Conservation (phyloP, 2,888 invertebrate species). For the Anodontia alba region DNA sequence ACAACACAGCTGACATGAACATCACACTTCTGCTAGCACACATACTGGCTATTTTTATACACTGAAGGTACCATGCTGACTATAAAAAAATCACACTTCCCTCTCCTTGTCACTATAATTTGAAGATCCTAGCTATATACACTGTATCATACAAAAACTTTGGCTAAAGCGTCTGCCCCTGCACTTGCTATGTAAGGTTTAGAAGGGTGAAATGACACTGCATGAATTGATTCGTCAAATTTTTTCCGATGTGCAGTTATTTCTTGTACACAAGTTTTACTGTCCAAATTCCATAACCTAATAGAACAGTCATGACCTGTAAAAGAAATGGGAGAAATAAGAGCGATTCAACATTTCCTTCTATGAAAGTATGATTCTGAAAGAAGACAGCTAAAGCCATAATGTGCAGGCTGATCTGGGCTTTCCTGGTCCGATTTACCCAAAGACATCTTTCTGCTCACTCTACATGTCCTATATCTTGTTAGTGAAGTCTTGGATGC, state of each 20-base stretch:
- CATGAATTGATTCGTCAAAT: slow-evolving; percentile 99
- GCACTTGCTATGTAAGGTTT: slow-evolving; percentile 99
- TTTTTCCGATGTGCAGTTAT: slow-evolving; percentile 99
- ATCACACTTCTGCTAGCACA: slow-evolving; percentile 12
- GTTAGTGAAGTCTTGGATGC: no score
- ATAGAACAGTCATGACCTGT: slow-evolving; percentile 88
- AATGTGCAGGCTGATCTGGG: no score
- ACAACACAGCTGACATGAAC: no score
- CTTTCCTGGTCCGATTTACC: no score
- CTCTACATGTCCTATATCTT: no score
- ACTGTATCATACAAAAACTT: slow-evolving; percentile 91
- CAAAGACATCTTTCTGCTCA: no score
- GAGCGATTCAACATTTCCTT: neutral
- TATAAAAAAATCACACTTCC: neutral
- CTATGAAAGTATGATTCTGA: no score
- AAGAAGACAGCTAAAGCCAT: no score
- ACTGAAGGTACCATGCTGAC: neutral
- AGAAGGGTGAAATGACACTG: slow-evolving; percentile 99
- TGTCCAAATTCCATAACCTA: slow-evolving; percentile 89
- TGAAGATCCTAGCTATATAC: slow-evolving; percentile 61
- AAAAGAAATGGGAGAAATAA: slow-evolving; percentile 43
- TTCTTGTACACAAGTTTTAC: slow-evolving; percentile 99
- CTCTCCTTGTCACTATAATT: slow-evolving; percentile 37
- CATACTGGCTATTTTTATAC: slow-evolving; percentile 10
- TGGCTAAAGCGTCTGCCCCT: slow-evolving; percentile 99